phyloP scores from a whole-genome alignment of 2,888 invertebrate species.

The Formica aserva region DNA sequence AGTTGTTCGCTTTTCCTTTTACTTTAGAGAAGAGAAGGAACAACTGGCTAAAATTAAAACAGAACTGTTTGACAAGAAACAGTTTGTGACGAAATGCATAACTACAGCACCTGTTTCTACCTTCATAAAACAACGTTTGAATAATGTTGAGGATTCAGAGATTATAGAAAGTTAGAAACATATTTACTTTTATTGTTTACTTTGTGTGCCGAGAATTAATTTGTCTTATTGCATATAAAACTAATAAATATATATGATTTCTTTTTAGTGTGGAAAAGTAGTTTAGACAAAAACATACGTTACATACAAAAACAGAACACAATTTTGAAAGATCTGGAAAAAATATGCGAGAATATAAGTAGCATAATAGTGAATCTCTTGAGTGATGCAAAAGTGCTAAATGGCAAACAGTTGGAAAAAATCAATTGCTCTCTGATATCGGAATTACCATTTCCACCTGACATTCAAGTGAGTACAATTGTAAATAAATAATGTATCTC shows the following conservation, averaged over 20 bases:
- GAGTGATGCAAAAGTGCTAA: conserved; percentile 72
- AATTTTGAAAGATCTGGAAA: conserved; percentile 68
- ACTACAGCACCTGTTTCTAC: conserved; percentile 73
- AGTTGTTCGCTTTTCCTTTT: neutral
- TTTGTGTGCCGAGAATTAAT: conserved; percentile 14
- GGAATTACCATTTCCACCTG: conserved; percentile 73
- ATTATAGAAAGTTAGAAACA: conserved; percentile 75
- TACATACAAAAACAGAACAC: conserved; percentile 64
- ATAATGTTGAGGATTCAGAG: conserved; percentile 74
- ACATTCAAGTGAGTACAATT: conserved; percentile 72
- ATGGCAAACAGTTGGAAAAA: conserved; percentile 72
- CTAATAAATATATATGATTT: conserved; percentile 55
- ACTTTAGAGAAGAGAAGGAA: conserved; percentile 71
- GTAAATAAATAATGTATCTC: neutral
- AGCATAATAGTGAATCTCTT: conserved; percentile 72
- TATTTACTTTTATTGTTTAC: conserved; percentile 5
- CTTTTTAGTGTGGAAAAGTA: conserved; percentile 77
- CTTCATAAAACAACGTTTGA: conserved; percentile 74
- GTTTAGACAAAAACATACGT: conserved; percentile 61
- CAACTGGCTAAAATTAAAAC: conserved; percentile 66
- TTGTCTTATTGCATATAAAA: conserved; percentile 45
- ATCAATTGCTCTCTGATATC: conserved; percentile 72
- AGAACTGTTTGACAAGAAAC: conserved; percentile 74
- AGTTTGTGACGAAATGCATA: conserved; percentile 64
- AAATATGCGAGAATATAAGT: conserved; percentile 67